These are phyloP conservation scores for Folsomia manolachei DNA, from an alignment of 2,888 invertebrate genomes.

Conservation along the genomic window DNA sequence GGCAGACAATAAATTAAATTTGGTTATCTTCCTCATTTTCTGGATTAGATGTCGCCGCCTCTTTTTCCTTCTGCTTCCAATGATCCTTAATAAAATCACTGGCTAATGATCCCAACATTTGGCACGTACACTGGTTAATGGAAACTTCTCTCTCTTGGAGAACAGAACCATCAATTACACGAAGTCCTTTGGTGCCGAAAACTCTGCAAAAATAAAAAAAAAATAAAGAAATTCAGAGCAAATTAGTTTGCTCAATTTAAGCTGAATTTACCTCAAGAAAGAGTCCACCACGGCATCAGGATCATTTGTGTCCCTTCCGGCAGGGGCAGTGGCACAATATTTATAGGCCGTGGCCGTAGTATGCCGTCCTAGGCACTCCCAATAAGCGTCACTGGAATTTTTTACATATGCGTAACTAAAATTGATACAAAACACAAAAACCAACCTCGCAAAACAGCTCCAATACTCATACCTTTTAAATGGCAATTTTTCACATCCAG, in stretches of 20 bases:
- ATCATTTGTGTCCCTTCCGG: constrained; percentile 38
- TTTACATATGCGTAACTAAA: not conserved
- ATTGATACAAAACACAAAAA: not conserved
- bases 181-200: constrained; percentile 39
- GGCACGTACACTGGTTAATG: constrained; percentile 42
- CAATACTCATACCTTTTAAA: constrained; percentile 36
- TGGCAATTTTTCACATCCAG: constrained; percentile 33
- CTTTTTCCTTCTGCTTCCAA: constrained; percentile 29
- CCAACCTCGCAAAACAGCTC: constrained; percentile 32
- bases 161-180: constrained; percentile 44
- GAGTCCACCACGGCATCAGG: constrained; percentile 39
- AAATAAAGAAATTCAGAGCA: not conserved
- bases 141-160: constrained; percentile 42
- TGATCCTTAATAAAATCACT: constrained; percentile 39
- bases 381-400: not conserved
- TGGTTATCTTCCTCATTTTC: not conserved
- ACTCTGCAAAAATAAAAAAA: constrained; percentile 27
- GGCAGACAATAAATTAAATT: not conserved
- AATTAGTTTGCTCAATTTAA: not conserved
- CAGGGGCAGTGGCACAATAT: constrained; percentile 39
- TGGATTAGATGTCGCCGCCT: not conserved
- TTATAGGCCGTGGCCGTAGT: constrained; percentile 40
- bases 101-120: constrained; percentile 42
- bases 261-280: constrained; percentile 30
- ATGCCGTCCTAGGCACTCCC: constrained; percentile 26